Evolutionary conservation across 2,797 vertebrate genomes (phyloP).

Genomic region (Perodicticus potto): DNA sequence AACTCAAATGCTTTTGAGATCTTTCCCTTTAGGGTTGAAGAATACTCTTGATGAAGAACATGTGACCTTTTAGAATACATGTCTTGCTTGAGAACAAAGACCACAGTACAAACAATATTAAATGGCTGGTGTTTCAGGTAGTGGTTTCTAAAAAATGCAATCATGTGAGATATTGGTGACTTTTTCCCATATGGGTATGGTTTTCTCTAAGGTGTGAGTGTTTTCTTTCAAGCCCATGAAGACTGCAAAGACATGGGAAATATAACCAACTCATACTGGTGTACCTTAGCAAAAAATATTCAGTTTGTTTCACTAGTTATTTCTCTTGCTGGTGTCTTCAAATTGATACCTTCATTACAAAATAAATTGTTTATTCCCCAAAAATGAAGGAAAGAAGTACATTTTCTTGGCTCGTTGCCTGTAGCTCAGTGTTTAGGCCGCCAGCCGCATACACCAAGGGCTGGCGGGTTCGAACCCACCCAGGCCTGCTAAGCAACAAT

Average conservation of each 20-base stretch:
- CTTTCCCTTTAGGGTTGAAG: constrained; percentile 64
- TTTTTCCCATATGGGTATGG: constrained; percentile 15
- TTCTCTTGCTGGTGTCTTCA: constrained; percentile 31
- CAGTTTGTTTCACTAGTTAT: not conserved
- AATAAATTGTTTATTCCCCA: not conserved
- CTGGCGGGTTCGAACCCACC: too few species aligned
- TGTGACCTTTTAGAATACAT: constrained; percentile 65
- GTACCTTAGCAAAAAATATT: not conserved
- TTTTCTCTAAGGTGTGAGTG: constrained; percentile 43
- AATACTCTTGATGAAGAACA: constrained; percentile 72
- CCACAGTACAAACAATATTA: constrained; percentile 41
- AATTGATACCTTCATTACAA: not conserved
- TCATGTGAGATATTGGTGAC: not conserved
- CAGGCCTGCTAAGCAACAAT: too few species aligned
- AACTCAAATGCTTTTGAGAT: constrained; percentile 70
- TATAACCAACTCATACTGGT: not conserved
- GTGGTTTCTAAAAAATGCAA: constrained; percentile 68
- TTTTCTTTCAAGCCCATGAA: constrained; percentile 18
- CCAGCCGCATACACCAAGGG: too few species aligned
- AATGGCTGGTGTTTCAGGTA: constrained; percentile 47
- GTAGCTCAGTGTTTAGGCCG: too few species aligned
- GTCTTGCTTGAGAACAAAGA: constrained; percentile 60
- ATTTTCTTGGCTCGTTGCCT: not conserved
- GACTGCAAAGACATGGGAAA: not conserved
- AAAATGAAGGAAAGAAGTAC: not conserved